Conservation (phyloP, 2,888 invertebrate genomes). For the Tenthredo notha region DNA sequence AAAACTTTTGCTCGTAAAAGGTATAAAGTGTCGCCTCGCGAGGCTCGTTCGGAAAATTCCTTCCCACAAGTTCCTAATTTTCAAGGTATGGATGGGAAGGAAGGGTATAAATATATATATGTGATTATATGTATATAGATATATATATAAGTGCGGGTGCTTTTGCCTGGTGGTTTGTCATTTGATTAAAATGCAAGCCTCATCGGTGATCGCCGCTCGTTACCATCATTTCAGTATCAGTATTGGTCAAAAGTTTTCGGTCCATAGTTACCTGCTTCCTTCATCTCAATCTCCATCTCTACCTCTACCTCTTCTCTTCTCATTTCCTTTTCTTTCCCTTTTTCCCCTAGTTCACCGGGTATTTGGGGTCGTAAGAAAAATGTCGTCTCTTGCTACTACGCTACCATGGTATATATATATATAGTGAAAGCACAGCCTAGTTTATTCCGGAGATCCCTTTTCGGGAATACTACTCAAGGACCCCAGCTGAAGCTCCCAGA, state of each 20-base stretch:
- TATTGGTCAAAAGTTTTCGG: constrained; percentile 34
- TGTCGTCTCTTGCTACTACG: constrained; percentile 15
- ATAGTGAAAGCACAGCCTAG: background rate
- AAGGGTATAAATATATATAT: constrained; percentile 58
- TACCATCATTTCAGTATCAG: background rate
- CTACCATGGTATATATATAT: background rate
- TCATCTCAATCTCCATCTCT: background rate
- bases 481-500: constrained; percentile 15
- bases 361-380: constrained; percentile 20
- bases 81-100: constrained; percentile 52
- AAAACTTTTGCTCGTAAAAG: constrained; percentile 55
- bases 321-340: background rate
- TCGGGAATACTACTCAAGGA: background rate
- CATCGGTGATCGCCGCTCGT: constrained; percentile 13
- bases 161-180: constrained; percentile 23
- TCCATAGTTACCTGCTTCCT: background rate
- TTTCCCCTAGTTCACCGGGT: background rate
- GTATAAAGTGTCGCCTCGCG: constrained; percentile 54
- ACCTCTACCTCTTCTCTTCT: background rate
- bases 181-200: constrained; percentile 48
- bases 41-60: constrained; percentile 53
- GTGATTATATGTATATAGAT: too few species aligned
- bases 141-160: constrained; percentile 58
- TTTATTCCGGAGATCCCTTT: constrained; percentile 28
- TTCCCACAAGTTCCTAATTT: constrained; percentile 49